Percentiles rank a stretch among this genome's conserved stretches.
Conservation (phyloP, 2,113 vertebrate genomes). For the Blennius ocellaris region DNA sequence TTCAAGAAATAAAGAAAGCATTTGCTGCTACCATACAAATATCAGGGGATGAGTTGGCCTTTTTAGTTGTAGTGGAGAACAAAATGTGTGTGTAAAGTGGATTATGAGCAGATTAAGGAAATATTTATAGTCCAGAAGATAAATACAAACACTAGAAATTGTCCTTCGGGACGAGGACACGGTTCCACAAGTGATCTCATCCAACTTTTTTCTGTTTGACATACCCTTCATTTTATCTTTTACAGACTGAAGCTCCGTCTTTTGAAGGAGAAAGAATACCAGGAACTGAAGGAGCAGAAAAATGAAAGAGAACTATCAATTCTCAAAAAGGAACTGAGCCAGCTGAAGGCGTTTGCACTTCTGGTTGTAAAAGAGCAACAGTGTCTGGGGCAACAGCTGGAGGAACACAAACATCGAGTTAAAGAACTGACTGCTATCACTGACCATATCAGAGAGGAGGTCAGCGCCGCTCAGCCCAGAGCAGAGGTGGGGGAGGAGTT, state of each 20-base stretch:
- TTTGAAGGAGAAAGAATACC: slow-evolving; percentile 87
- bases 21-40: slow-evolving; percentile 14
- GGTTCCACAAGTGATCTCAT: slow-evolving; percentile 29
- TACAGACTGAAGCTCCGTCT: slow-evolving; percentile 90
- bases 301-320: slow-evolving; percentile 82
- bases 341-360: slow-evolving; percentile 90
- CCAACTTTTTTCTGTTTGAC: slow-evolving; percentile 26
- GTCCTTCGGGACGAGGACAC: slow-evolving; percentile 2
- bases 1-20: background rate
- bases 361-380: slow-evolving; percentile 92
- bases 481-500: slow-evolving; percentile 81
- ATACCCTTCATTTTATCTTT: slow-evolving; percentile 58
- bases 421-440: slow-evolving; percentile 84
- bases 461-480: slow-evolving; percentile 78
- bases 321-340: slow-evolving; percentile 88
- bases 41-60: background rate
- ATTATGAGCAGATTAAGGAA: slow-evolving; percentile 33
- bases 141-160: slow-evolving; percentile 27
- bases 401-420: slow-evolving; percentile 84
- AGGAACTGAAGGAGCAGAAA: slow-evolving; percentile 87
- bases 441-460: slow-evolving; percentile 82
- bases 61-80: slow-evolving; percentile 19
- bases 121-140: slow-evolving; percentile 36
- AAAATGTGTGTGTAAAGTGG: slow-evolving; percentile 43
- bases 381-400: slow-evolving; percentile 85